Evolutionary conservation across 2,113 vertebrate genomes (phyloP).

Genomic region (Hipposideros armiger): DNA sequence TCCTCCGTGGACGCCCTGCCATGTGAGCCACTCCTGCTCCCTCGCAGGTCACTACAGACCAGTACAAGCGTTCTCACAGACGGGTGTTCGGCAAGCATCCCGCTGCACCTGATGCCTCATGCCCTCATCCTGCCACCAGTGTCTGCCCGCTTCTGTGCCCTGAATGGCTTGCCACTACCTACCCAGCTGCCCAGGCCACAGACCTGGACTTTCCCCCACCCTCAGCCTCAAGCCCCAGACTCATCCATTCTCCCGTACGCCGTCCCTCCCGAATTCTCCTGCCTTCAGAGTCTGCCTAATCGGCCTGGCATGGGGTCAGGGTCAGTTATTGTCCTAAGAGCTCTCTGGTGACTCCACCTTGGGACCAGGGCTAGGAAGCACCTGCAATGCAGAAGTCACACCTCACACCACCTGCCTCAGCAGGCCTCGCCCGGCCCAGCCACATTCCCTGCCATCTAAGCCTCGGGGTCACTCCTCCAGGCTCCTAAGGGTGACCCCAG

Average conservation of each 20-base stretch:
- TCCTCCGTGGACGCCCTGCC: too few relatives aligned
- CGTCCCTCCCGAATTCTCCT: background rate
- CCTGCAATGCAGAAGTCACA: background rate
- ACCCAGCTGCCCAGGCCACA: too few relatives aligned
- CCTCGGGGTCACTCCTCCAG: too few relatives aligned
- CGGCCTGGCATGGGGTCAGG: background rate
- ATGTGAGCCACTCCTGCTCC: too few relatives aligned
- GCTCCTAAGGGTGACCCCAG: background rate
- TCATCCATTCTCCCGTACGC: rapidly evolving
- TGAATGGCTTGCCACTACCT: background rate
- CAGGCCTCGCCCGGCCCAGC: background rate
- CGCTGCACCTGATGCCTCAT: rapidly evolving
- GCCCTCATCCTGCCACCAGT: rapidly evolving
- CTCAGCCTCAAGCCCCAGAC: too few relatives aligned
- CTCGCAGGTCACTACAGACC: background rate
- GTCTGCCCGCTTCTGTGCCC: background rate
- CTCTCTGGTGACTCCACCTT: background rate
- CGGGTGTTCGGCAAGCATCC: background rate
- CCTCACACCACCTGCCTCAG: background rate
- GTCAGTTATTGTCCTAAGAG: background rate
- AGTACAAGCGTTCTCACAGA: rapidly evolving
- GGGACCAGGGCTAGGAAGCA: background rate
- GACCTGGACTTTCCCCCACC: rapidly evolving
- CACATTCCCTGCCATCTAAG: background rate
- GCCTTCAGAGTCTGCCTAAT: too few relatives aligned